Conservation (phyloP, 23 tunicate species). For the Phallusia fumigata region DNA sequence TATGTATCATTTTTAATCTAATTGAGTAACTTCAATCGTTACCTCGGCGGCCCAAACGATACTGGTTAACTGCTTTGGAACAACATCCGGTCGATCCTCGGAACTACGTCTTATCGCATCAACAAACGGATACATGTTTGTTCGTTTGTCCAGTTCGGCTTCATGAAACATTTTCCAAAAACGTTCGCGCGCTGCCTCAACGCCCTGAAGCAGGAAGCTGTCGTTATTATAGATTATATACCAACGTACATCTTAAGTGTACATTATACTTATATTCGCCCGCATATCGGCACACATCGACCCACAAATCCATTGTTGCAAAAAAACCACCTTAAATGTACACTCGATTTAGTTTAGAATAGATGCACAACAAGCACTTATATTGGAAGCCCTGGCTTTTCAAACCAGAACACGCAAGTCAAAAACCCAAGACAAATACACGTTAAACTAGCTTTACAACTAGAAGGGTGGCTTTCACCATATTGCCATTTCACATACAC, state of each 20-base stretch:
- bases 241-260: neutral
- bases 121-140: neutral
- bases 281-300: no score
- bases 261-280: no score
- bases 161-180: constrained; percentile 4
- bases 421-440: neutral
- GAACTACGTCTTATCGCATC: neutral
- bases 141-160: neutral
- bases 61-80: neutral
- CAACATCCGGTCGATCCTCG: neutral
- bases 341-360: no score
- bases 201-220: constrained; percentile 7
- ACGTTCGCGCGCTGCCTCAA: constrained; percentile 1
- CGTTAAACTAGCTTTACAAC: neutral
- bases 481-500: no score
- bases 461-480: no score
- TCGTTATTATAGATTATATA: neutral
- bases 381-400: no score
- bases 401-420: no score
- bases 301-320: no score
- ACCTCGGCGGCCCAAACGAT: neutral
- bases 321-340: no score
- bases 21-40: neutral
- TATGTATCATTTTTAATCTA: no score
- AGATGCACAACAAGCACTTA: no score